Conservation (phyloP, 1,140 invertebrate species). For the Mactra quadrangularis region DNA sequence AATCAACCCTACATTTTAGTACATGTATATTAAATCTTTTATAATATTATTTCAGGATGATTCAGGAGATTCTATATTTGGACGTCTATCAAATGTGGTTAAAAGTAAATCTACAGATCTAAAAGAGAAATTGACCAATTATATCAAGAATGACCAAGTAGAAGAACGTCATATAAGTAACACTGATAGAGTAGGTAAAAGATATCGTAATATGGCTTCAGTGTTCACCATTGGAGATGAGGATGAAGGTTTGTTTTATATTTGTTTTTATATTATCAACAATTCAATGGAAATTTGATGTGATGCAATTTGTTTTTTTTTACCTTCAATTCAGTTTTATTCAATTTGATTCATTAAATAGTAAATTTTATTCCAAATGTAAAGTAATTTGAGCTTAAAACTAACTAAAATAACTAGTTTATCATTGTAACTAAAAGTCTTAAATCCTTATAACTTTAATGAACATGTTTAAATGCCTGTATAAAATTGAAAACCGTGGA, state of each 20-base stretch:
- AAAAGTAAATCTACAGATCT: conserved; percentile 96
- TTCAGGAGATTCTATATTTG: conserved; percentile 78
- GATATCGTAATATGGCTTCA: conserved; percentile 94
- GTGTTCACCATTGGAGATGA: conserved; percentile 98
- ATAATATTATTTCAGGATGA: conserved; percentile 38
- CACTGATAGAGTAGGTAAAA: conserved; percentile 90
- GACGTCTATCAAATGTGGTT: conserved; percentile 87
- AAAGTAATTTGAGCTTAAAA: no score
- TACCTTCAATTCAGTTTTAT: no score
- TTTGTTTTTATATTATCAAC: not conserved
- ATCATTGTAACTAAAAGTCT: no score
- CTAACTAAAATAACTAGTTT: no score
- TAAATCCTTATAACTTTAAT: no score
- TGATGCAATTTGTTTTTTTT: no score
- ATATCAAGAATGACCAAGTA: conserved; percentile 87
- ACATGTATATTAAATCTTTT: no score
- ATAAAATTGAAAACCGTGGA: no score
- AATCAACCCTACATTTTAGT: no score
- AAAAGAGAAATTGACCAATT: conserved; percentile 96
- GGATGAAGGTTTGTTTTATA: conserved; percentile 85
- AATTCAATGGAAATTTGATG: not conserved
- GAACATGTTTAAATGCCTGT: no score
- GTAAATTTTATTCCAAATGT: no score
- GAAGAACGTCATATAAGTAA: conserved; percentile 89
- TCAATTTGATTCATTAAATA: no score